phyloP scores from a whole-genome alignment of 1,140 invertebrate species.

The Ridgeia piscesae region DNA sequence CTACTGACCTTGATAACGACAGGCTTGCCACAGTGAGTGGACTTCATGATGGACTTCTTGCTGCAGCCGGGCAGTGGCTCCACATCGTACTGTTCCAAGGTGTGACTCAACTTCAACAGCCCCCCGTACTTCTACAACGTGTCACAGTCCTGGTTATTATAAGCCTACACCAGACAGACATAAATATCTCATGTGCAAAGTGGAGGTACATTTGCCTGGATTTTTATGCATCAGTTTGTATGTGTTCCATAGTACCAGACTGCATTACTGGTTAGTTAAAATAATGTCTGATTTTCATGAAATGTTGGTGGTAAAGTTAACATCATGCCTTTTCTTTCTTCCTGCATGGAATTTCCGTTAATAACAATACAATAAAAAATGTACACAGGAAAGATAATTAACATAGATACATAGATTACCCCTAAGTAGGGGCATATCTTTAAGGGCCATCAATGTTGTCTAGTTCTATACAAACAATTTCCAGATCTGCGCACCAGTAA shows the following conservation, averaged over 20 bases:
- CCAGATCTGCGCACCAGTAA: too few species aligned
- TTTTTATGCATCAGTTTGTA: neutral
- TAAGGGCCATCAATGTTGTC: too few species aligned
- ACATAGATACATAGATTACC: too few species aligned
- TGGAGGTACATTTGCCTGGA: neutral
- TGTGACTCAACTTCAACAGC: conserved; percentile 36
- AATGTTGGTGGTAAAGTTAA: neutral
- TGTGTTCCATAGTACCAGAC: neutral
- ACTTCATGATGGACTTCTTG: conserved; percentile 30
- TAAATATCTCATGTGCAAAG: neutral
- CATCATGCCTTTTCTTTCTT: neutral
- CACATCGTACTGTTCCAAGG: conserved; percentile 38
- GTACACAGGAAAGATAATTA: too few species aligned
- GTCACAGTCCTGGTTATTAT: neutral
- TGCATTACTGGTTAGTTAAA: neutral
- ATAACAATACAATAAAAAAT: neutral
- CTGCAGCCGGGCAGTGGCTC: conserved; percentile 24
- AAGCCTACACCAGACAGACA: neutral
- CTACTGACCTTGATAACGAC: conserved; percentile 38
- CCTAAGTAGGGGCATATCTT: too few species aligned
- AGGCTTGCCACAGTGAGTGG: conserved; percentile 34
- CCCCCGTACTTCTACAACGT: conserved; percentile 37
- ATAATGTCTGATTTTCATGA: neutral
- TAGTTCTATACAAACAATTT: too few species aligned
- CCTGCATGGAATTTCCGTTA: neutral